These are phyloP conservation scores for Nesometra sesokonis DNA, from an alignment of 35 echinoderm and acorn worm genomes.

Conservation along the genomic window DNA sequence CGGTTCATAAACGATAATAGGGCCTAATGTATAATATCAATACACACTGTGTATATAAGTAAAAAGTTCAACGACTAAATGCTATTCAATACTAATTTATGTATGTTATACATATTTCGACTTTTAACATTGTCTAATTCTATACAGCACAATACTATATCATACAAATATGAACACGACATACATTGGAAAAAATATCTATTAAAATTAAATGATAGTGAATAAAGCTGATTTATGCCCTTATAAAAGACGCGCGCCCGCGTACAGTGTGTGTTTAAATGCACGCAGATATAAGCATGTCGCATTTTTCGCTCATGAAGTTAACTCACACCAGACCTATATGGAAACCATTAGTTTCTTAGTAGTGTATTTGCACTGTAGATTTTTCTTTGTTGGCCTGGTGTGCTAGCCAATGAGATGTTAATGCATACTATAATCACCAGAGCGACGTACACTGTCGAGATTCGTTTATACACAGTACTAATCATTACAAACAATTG, in stretches of 20 bases:
- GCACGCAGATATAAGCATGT: not conserved
- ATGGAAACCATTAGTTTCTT: not conserved
- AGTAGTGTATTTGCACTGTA: not conserved
- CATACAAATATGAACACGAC: not conserved
- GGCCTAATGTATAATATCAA: no score
- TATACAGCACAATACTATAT: not conserved
- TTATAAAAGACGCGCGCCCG: not conserved
- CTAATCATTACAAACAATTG: no score
- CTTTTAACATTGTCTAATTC: not conserved
- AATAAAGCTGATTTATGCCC: not conserved
- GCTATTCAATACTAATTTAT: not conserved
- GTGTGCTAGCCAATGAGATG: not conserved
- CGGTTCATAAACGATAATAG: no score
- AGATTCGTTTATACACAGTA: no score
- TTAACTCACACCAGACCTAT: not conserved
- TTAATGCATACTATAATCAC: not conserved
- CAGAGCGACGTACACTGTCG: not conserved
- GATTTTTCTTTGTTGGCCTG: not conserved
- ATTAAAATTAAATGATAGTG: no score
- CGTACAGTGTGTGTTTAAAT: not conserved
- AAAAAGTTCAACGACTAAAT: no score
- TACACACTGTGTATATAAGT: no score
- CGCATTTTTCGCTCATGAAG: not conserved
- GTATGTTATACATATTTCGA: not conserved
- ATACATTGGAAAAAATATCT: no score